Evolutionary conservation across 2,888 invertebrate genomes (phyloP), one percentile per base, ranked within the genome.

Genomic region (Cyclophora albipunctata): DNA sequence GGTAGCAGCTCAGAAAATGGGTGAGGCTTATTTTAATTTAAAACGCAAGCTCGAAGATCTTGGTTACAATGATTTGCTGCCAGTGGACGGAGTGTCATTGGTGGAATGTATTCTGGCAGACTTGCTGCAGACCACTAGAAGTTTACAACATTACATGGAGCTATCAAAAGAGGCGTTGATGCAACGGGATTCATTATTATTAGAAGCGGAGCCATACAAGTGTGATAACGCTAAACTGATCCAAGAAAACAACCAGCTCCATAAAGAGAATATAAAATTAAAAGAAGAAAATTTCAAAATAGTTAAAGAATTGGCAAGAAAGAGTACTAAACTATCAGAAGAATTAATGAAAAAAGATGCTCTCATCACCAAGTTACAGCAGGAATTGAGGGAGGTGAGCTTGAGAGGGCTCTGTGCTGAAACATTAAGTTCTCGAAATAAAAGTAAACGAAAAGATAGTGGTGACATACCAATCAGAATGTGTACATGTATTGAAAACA

Each of bases 121-220:
- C 82, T 90, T 97, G 52, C 89, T 96, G 54, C 94, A 95, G 74
- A 96, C 96, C 5, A 97, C 96, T n/a, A 93, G 94, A 62, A 96
- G 94, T 70, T 87, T 97, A 49, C 93, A 95, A 69, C 94, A 96
- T 81, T 93, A 95, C 58, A 96, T 96, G 90, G 90, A 92, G 54
- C 83, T 94, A 62, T 92, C 94, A 4, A 91, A 93, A 71, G 91
- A 92, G 64, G 91, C 93, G 48, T 77, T 90, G n/a, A 72, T 93
- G 91, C 93, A 94, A 75, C 91, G 92, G 59, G 91, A 92, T 66
- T 90, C 91, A 55, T 86, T 95, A 65, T 91, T 93, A 78, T 79
- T 92, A 50, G 92, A 93, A 62, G 91, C 92, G 42, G 95, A 95
- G 75, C 95, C 95, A 0, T 95, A 94, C 67, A 94, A 93, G 81